A percentile compares a stretch with the other conserved stretches of the same genome.
phyloP scores from a whole-genome alignment of 1,140 invertebrate genomes.

The Lanistes nyassanus region DNA sequence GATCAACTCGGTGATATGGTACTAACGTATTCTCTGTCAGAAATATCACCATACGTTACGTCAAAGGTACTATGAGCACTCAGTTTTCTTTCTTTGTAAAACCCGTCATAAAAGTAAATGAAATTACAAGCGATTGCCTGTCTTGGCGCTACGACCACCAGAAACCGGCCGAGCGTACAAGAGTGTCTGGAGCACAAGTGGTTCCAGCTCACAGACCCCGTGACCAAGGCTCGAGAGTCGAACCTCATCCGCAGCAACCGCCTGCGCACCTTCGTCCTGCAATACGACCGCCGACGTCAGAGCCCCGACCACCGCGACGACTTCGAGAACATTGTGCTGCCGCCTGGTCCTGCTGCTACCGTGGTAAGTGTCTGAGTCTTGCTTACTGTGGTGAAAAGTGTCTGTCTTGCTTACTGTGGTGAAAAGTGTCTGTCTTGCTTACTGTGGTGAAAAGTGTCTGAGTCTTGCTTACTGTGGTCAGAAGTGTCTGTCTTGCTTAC shows the following conservation, averaged over 20 bases:
- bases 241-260: conserved; percentile 69
- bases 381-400: no score
- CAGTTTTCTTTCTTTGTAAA: no score
- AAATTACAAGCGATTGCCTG: not conserved
- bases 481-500: no score
- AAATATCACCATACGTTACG: not conserved
- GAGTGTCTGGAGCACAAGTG: conserved; percentile 96
- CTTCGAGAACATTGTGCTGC: conserved; percentile 29
- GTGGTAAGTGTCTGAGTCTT: no score
- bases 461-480: no score
- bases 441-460: not conserved
- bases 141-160: conserved; percentile 64
- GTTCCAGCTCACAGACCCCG: conserved; percentile 89
- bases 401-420: no score
- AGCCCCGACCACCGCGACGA: conserved; percentile 19
- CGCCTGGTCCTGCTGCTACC: conserved; percentile 15
- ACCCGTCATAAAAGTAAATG: not conserved
- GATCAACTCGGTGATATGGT: no score
- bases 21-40: not conserved
- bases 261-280: conserved; percentile 53
- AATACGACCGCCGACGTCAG: conserved; percentile 38
- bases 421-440: not conserved
- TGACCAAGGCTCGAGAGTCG: conserved; percentile 91
- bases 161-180: conserved; percentile 91
- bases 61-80: not conserved